A percentile compares a stretch with the other conserved stretches of the same genome.
phyloP scores from a whole-genome alignment of 2,113 vertebrate genomes.

The Bagarius yarrelli region DNA sequence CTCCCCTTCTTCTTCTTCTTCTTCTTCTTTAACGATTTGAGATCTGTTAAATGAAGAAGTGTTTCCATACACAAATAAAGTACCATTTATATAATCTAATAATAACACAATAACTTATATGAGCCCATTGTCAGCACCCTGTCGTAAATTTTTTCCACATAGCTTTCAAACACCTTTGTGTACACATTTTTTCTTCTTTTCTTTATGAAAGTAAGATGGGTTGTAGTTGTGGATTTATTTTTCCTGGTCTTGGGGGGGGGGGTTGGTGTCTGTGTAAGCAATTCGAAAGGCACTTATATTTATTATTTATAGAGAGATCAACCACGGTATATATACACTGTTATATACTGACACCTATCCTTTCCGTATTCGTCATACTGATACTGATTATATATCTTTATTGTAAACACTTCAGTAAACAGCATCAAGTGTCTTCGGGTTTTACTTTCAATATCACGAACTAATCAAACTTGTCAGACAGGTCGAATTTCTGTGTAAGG shows the following conservation, averaged over 20 bases:
- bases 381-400: neutral
- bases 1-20: neutral
- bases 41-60: neutral
- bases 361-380: neutral
- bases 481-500: slow-evolving; percentile 46
- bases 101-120: neutral
- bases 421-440: neutral
- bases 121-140: neutral
- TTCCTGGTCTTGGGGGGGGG: neutral
- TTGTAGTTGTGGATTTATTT: neutral
- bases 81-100: neutral
- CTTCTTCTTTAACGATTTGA: neutral
- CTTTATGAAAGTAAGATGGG: too few relatives aligned
- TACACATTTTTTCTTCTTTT: too few relatives aligned
- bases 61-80: neutral
- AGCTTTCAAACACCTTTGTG: neutral
- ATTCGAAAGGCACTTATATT: neutral
- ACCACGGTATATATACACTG: neutral
- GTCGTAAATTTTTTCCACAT: neutral
- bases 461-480: slow-evolving; percentile 25
- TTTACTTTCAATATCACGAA: neutral
- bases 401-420: neutral
- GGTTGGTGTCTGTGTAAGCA: neutral
- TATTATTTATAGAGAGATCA: slow-evolving; percentile 26
- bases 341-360: neutral